Base-by-base conservation (phyloP, 2,113 vertebrate genomes). In the Prunella himalayana region DNA sequence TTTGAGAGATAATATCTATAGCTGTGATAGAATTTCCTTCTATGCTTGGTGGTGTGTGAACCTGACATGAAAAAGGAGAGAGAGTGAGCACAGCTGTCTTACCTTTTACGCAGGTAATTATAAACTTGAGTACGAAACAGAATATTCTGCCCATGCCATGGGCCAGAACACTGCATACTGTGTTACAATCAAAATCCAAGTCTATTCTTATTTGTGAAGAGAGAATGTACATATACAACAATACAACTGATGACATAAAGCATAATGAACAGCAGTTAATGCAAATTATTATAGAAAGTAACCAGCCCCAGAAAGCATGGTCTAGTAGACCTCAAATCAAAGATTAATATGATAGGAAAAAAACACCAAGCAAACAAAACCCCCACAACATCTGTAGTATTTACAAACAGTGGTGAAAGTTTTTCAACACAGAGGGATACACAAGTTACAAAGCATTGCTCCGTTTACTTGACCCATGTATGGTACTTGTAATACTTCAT, bases 291-390 rank as follows among this genome's bases (percentile, higher is more conserved):
- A 23, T 6, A 77, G 53, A 83, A 90, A 33, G 15, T 86, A 75
- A 68, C 44, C 28, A 39, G 41, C 6, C 25, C 23, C 61, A 49
- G 25, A 87, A 86, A 83, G 64, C 24, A 25, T 23, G 11, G 35
- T 77, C 56, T 75, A 41, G n/a, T 56, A 49, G 44, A 53, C 41
- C 25, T 91, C 63, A 87, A 84, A 75, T 75, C 30, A 70, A 73
- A 59, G 39, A 78, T 59, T 82, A 49, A n/a, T 33, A 21, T n/a
- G 25, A 17, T 45, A 61, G 15, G 56, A 6, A 57, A 75, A 80
- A 78, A 68, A 10, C 0, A 0, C 1, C 27, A 25, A 28, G 11
- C 19, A 16, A 60, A 11, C 5, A 23, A 61, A 60, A 23, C 20
- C 14, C n/a, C 17, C 10, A 27, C n/a, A 41, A 23, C 1, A 0